A percentile compares a stretch with the other conserved stretches of the same genome.
Evolutionary conservation across 2,888 invertebrate genomes (phyloP).

Genomic region (Oscheius myriophilus): DNA sequence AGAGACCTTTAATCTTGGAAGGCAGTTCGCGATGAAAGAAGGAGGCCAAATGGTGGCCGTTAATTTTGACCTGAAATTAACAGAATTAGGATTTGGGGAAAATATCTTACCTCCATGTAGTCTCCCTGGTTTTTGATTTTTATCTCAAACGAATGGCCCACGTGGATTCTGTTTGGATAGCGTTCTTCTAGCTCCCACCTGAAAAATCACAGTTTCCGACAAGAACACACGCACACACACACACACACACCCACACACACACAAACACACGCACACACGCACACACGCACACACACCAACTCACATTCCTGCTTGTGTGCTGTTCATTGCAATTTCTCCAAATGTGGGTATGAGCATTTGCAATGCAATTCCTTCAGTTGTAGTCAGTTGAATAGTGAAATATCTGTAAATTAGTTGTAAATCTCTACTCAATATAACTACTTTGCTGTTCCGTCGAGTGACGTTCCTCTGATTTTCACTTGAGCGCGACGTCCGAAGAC

Average conservation of each 20-base stretch:
- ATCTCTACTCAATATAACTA: neutral
- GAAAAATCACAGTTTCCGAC: too few species aligned
- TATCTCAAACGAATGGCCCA: neutral
- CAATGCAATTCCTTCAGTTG: constrained; percentile 12
- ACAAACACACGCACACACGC: too few species aligned
- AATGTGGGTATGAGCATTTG: constrained; percentile 7
- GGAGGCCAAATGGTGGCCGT: constrained; percentile 1
- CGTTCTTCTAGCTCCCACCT: constrained; percentile 22
- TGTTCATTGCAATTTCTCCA: constrained; percentile 17
- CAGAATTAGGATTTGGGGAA: neutral
- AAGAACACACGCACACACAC: too few species aligned
- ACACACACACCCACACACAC: too few species aligned
- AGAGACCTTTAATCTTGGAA: neutral
- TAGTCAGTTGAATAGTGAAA: constrained; percentile 12
- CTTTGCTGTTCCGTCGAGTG: constrained; percentile 7
- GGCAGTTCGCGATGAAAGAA: constrained; percentile 17
- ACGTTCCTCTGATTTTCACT: constrained; percentile 5
- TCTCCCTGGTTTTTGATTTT: constrained; percentile 17
- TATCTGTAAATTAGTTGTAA: neutral
- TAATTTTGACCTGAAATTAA: constrained; percentile 19
- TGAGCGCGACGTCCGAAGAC: constrained; percentile 4
- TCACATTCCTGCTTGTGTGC: constrained; percentile 4
- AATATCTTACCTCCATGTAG: neutral
- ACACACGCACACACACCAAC: too few species aligned
- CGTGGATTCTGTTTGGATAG: neutral